Conservation (phyloP, 2,888 invertebrate species). For the Drosophila tanythrix region DNA sequence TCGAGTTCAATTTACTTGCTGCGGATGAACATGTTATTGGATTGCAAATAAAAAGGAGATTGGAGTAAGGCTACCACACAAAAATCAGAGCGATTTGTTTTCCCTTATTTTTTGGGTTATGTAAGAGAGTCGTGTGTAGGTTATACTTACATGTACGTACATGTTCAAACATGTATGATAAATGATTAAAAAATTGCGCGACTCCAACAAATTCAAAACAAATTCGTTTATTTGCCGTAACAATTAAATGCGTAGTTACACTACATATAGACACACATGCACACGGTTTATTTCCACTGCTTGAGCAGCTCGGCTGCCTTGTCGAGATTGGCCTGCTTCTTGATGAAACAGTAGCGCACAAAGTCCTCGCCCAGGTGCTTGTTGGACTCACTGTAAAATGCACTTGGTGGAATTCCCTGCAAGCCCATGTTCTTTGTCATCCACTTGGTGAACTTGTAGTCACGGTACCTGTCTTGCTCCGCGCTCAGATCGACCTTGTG, state of each 20-base stretch:
- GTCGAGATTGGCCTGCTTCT: conserved; percentile 91
- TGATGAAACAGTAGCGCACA: conserved; percentile 97
- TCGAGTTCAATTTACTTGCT: conserved; percentile 51
- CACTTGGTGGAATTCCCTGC: conserved; percentile 96
- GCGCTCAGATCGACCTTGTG: conserved; percentile 89
- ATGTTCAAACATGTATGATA: conserved; percentile 42
- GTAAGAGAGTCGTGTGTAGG: conserved; percentile 49
- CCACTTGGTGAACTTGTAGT: conserved; percentile 98
- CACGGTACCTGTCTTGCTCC: conserved; percentile 91
- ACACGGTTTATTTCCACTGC: conserved; percentile 85
- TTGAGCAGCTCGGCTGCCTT: conserved; percentile 88
- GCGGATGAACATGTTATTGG: conserved; percentile 71
- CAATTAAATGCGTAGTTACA: conserved; percentile 17
- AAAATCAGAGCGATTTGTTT: conserved; percentile 30
- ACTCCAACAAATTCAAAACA: conserved; percentile 19
- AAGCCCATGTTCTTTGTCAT: conserved; percentile 96
- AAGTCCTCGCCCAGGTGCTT: conserved; percentile 93
- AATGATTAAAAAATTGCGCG: neutral
- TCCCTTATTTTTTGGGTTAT: conserved; percentile 42
- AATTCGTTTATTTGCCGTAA: conserved; percentile 59
- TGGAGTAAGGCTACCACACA: conserved; percentile 71
- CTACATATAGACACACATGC: conserved; percentile 8
- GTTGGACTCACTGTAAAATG: conserved; percentile 94
- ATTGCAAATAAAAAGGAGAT: conserved; percentile 76
- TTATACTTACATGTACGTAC: conserved; percentile 41